These are phyloP conservation scores for Steinernema feltiae DNA, from an alignment of 1,140 invertebrate genomes.

Conservation along the genomic window DNA sequence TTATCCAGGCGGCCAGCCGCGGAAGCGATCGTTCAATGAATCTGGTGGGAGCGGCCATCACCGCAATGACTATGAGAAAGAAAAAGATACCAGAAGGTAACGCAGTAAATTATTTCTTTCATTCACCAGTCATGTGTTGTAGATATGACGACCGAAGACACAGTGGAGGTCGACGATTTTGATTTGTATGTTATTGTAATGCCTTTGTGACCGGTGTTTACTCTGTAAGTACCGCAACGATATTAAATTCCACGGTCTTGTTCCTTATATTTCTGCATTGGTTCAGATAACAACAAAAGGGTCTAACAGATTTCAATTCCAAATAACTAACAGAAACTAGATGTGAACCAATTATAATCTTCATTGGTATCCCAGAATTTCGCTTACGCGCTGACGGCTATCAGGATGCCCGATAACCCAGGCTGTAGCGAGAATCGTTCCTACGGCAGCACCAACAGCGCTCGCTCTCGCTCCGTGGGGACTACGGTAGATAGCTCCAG, in stretches of 20 bases:
- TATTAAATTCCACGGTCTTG: not conserved
- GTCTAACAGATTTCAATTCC: not conserved
- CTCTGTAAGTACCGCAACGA: not conserved
- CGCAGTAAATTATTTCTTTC: no score
- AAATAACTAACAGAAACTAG: not conserved
- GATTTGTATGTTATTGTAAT: not conserved
- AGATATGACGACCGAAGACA: not conserved
- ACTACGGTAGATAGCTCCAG: conserved; percentile 37
- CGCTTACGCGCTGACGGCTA: conserved; percentile 24
- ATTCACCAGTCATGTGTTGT: no score
- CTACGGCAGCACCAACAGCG: conserved; percentile 34
- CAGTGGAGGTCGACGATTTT: not conserved
- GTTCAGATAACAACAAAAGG: not conserved
- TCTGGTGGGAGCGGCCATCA: not conserved
- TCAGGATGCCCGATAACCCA: conserved; percentile 33
- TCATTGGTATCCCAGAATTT: conserved; percentile 22
- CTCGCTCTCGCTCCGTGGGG: conserved; percentile 35
- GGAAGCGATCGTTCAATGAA: not conserved
- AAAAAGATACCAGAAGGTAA: no score
- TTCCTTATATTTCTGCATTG: not conserved
- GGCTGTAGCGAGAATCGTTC: conserved; percentile 26
- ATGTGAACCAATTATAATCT: not conserved
- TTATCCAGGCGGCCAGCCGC: not conserved
- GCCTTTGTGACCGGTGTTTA: not conserved
- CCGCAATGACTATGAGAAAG: not conserved